Percentiles rank a stretch among this genome's conserved stretches.
Evolutionary conservation across 2,113 vertebrate species (phyloP).

Genomic region (Probosciger aterrimus): DNA sequence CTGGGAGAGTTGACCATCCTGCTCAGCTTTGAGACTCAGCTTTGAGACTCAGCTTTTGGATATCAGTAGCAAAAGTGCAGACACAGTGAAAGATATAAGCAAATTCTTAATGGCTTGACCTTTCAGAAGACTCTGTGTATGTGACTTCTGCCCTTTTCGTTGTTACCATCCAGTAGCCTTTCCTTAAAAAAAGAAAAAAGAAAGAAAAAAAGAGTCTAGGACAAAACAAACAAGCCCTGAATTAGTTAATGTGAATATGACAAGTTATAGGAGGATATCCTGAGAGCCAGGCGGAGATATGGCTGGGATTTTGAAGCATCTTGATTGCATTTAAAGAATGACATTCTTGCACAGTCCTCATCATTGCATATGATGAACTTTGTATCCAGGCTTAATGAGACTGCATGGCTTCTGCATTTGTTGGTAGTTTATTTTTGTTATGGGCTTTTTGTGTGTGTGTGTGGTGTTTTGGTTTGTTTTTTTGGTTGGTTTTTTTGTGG

Average conservation of each 20-base stretch:
- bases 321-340: background rate
- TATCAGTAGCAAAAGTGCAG: background rate
- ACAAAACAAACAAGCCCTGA: background rate
- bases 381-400: background rate
- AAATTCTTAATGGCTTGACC: conserved; percentile 55
- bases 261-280: background rate
- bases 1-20: background rate
- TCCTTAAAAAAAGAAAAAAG: background rate
- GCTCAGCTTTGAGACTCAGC: background rate
- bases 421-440: background rate
- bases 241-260: conserved; percentile 15
- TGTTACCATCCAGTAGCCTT: background rate
- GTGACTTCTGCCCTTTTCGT: conserved; percentile 51
- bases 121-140: conserved; percentile 22
- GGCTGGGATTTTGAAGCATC: background rate
- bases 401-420: background rate
- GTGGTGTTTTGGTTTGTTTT: background rate
- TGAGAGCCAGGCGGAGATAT: background rate
- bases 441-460: background rate
- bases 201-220: background rate
- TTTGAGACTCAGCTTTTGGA: background rate
- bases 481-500: background rate
- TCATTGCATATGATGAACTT: background rate
- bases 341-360: background rate
- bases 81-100: background rate